Percentiles rank a stretch among this genome's conserved stretches.
Conservation (phyloP, 2,113 vertebrate species). For the Rhinopomastus cyanomelas region DNA sequence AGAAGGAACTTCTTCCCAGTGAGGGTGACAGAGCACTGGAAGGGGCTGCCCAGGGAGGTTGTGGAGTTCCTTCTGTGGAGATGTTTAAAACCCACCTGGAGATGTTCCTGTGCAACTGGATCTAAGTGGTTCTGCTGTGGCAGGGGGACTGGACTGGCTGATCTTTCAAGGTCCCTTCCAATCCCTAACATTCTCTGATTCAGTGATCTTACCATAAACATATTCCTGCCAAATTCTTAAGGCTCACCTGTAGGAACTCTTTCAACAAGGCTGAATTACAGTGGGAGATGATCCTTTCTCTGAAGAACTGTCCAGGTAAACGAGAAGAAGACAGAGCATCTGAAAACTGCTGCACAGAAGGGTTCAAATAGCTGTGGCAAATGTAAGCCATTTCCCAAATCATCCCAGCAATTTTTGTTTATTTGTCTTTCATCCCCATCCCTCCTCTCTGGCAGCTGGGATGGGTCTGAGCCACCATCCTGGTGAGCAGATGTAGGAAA, state of each 20-base stretch:
- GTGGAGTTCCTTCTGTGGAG: no score
- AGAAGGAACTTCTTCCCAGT: no score
- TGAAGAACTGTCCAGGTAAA: background rate
- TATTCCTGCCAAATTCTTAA: background rate
- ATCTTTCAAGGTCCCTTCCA: no score
- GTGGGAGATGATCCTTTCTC: background rate
- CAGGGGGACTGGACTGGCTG: no score
- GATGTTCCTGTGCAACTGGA: no score
- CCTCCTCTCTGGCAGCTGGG: background rate
- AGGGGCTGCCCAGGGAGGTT: no score
- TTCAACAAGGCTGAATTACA: background rate
- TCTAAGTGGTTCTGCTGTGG: no score
- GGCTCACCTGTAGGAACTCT: background rate
- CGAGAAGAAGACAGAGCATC: background rate
- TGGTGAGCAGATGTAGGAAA: background rate
- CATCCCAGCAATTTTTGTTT: background rate
- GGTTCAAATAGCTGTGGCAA: background rate
- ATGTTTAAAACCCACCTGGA: no score
- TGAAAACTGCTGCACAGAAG: rapidly evolving
- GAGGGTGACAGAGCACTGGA: no score
- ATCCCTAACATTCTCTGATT: no score
- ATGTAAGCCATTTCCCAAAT: background rate
- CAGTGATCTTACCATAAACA: background rate
- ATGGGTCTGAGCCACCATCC: background rate
- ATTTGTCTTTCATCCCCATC: background rate